Percentiles rank a stretch among this genome's conserved stretches.
These are phyloP conservation scores for Centropus unirufus DNA, from an alignment of 2,113 vertebrate genomes.

Conservation along the genomic window DNA sequence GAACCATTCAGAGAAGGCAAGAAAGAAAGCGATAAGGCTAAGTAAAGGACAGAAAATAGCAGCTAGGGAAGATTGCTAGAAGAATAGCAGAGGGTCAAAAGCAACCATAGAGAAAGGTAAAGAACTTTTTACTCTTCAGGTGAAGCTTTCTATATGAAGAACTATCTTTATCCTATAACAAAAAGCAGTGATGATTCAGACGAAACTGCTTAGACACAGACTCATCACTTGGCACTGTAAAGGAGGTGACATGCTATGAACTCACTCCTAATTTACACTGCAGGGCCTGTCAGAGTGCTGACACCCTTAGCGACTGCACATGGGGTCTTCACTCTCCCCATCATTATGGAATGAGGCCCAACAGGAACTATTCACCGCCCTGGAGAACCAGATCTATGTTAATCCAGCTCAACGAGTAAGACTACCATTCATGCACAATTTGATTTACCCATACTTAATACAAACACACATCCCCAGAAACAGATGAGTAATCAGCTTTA, in stretches of 20 bases:
- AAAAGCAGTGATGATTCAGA: conserved; percentile 28
- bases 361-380: neutral
- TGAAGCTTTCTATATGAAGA: neutral
- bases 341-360: neutral
- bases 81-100: neutral
- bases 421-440: neutral
- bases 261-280: neutral
- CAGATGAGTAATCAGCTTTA: neutral
- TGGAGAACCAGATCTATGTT: neutral
- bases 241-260: neutral
- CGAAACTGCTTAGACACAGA: conserved; percentile 27
- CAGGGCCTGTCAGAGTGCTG: neutral
- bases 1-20: neutral
- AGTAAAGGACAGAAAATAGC: neutral
- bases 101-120: neutral
- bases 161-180: neutral
- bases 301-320: neutral
- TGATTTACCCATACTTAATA: neutral
- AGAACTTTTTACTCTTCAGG: neutral
- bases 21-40: neutral
- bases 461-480: neutral
- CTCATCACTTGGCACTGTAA: neutral
- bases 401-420: neutral
- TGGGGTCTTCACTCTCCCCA: neutral
- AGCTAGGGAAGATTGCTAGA: neutral